Percentiles rank a stretch among this genome's conserved stretches.
Conservation (phyloP, 1,140 invertebrate genomes). For the Lutraria rhynchaena region DNA sequence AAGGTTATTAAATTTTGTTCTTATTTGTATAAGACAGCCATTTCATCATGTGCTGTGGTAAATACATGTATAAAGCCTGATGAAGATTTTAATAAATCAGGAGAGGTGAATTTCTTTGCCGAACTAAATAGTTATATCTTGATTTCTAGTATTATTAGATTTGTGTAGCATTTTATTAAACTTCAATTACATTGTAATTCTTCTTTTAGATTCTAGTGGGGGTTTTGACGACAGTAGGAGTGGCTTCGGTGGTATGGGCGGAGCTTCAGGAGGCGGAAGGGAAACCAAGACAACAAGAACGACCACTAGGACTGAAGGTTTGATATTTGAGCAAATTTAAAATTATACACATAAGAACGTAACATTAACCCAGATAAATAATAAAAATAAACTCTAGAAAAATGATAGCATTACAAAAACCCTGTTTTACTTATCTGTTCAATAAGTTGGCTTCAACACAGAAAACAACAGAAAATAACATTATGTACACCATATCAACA, state of each 20-base stretch:
- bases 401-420: too few relatives aligned
- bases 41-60: too few relatives aligned
- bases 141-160: not conserved
- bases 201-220: not conserved
- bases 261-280: conserved; percentile 36
- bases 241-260: not conserved
- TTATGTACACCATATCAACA: too few relatives aligned
- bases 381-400: too few relatives aligned
- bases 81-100: not conserved
- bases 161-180: not conserved
- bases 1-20: conserved; percentile 9
- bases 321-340: too few relatives aligned
- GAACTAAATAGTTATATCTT: too few relatives aligned
- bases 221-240: conserved; percentile 39
- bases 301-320: conserved; percentile 51
- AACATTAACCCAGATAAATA: too few relatives aligned
- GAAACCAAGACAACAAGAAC: conserved; percentile 50
- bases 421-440: too few relatives aligned
- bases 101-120: not conserved
- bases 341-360: too few relatives aligned
- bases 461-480: too few relatives aligned
- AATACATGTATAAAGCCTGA: too few relatives aligned
- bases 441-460: too few relatives aligned
- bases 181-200: not conserved
- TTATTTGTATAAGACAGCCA: conserved; percentile 2